These are phyloP conservation scores for Anagrus nilaparvatae DNA, from an alignment of 1,140 invertebrate genomes.

Conservation along the genomic window DNA sequence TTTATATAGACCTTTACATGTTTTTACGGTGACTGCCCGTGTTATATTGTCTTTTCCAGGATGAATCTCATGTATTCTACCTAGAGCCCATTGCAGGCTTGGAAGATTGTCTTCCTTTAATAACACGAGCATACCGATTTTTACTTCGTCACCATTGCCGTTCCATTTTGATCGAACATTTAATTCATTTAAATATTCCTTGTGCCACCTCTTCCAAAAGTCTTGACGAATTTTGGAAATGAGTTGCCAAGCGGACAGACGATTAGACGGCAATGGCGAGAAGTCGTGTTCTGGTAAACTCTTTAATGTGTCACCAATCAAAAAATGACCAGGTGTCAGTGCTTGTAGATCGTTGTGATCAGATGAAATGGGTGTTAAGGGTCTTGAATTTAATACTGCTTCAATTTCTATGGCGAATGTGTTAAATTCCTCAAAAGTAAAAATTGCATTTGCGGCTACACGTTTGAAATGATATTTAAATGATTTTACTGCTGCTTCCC, in stretches of 20 bases:
- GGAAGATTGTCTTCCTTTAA: slow-evolving; percentile 18
- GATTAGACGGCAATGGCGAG: too few species aligned
- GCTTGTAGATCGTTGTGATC: neutral
- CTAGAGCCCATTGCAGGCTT: slow-evolving; percentile 19
- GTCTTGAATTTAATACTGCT: slow-evolving; percentile 1
- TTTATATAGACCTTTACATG: slow-evolving; percentile 5
- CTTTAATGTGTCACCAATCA: neutral
- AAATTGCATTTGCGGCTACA: neutral
- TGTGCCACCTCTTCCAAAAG: slow-evolving; percentile 19
- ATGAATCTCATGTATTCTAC: slow-evolving; percentile 13
- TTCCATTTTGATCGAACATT: slow-evolving; percentile 17
- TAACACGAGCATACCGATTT: slow-evolving; percentile 20
- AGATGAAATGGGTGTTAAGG: neutral
- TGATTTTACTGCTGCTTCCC: slow-evolving; percentile 1
- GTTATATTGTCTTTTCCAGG: slow-evolving; percentile 17
- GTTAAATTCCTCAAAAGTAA: neutral
- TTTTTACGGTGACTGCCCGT: slow-evolving; percentile 14
- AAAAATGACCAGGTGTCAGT: slow-evolving; percentile 2
- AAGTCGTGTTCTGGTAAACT: slow-evolving; percentile 3
- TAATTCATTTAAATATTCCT: slow-evolving; percentile 18
- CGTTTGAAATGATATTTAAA: neutral
- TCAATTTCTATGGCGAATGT: slow-evolving; percentile 4
- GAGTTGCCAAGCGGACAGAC: slow-evolving; percentile 15
- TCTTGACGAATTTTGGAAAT: slow-evolving; percentile 13
- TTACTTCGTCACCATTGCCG: slow-evolving; percentile 11